Conservation (phyloP, 1,140 invertebrate genomes). For the Nephotettix cincticeps region DNA sequence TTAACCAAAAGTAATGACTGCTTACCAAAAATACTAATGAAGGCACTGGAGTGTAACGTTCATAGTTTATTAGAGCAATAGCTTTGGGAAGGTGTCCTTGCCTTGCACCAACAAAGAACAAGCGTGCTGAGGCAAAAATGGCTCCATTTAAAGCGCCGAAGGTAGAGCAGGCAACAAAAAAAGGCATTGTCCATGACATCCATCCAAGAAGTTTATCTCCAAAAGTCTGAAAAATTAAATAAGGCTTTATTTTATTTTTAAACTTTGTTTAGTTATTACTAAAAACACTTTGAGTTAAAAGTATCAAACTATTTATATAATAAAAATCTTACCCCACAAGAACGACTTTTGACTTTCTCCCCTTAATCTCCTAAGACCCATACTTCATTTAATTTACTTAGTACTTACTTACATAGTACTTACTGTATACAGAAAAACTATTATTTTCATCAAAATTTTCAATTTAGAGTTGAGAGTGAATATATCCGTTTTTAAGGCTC, state of each 20-base stretch:
- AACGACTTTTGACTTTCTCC: too few relatives aligned
- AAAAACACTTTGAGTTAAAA: too few relatives aligned
- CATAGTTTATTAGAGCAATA: conserved; percentile 84
- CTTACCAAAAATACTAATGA: conserved; percentile 89
- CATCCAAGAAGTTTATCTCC: conserved; percentile 76
- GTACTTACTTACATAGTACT: too few relatives aligned
- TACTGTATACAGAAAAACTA: too few relatives aligned
- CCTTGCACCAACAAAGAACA: conserved; percentile 91
- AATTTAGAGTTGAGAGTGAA: too few relatives aligned
- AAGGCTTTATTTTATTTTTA: background rate
- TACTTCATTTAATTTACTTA: too few relatives aligned
- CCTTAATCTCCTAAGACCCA: too few relatives aligned
- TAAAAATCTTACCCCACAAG: too few relatives aligned
- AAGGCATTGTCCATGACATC: conserved; percentile 83
- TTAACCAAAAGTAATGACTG: too few relatives aligned
- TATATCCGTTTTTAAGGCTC: too few relatives aligned
- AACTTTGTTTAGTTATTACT: background rate
- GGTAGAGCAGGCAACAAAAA: conserved; percentile 85
- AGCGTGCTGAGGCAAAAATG: conserved; percentile 81
- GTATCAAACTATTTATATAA: too few relatives aligned
- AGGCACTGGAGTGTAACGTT: conserved; percentile 84
- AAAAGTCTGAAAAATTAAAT: conserved; percentile 60
- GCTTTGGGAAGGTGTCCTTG: conserved; percentile 87
- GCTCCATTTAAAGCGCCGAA: conserved; percentile 87
- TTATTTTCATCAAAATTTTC: too few relatives aligned